Evolutionary conservation across 2,888 invertebrate species (phyloP).

Genomic region (Drosophila paramelanica): DNA sequence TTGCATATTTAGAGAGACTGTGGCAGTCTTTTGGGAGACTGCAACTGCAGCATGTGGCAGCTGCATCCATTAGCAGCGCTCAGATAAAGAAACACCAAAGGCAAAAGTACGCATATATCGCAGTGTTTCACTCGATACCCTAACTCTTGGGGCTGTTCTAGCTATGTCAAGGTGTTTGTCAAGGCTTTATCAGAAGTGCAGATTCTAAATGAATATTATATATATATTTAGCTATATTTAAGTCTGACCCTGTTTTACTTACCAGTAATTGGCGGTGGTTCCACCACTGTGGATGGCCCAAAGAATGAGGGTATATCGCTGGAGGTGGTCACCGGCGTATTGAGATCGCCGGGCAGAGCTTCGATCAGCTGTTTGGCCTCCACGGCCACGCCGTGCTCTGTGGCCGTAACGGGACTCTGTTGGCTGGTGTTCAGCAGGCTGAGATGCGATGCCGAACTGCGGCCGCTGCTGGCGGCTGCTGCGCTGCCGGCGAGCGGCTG

Average conservation of each 20-base stretch:
- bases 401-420: conserved; percentile 75
- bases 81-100: conserved; percentile 66
- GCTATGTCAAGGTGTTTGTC: conserved; percentile 7
- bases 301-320: conserved; percentile 97
- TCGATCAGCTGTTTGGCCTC: conserved; percentile 74
- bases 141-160: not conserved
- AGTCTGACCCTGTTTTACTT: conserved; percentile 83
- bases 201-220: too few relatives aligned
- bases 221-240: not conserved
- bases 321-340: conserved; percentile 97
- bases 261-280: conserved; percentile 97
- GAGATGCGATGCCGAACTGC: conserved; percentile 84
- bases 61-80: conserved; percentile 74
- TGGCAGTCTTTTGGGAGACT: conserved; percentile 38
- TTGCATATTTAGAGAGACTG: conserved; percentile 63
- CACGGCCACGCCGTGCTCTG: conserved; percentile 59
- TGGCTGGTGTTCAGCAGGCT: conserved; percentile 84
- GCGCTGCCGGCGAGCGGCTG: conserved; percentile 63
- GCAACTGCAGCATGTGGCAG: conserved; percentile 71
- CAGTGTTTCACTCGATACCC: conserved; percentile 26
- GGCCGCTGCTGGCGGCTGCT: conserved; percentile 78
- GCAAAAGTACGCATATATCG: conserved; percentile 35
- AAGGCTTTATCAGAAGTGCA: not conserved
- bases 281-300: conserved; percentile 92
- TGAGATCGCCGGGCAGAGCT: conserved; percentile 92